Conservation (phyloP, 2,888 invertebrate species). For the Acanthosepion lycidas region DNA sequence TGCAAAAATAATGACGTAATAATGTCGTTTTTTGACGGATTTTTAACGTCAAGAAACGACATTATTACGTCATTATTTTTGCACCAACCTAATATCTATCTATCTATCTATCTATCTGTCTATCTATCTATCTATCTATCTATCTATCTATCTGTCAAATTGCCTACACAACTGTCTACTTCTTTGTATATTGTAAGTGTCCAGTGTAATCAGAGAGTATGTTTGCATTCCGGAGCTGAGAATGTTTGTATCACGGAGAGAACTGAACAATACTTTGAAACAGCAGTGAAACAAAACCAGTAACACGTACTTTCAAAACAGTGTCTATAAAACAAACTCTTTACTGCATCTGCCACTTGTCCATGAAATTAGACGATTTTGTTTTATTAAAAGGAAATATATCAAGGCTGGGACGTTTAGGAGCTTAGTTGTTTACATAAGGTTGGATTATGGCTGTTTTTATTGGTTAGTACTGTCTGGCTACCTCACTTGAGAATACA, state of each 20-base stretch:
- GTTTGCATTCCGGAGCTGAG: background rate
- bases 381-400: slow-evolving; percentile 33
- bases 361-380: background rate
- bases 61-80: too few relatives aligned
- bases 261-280: background rate
- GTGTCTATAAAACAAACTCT: slow-evolving; percentile 15
- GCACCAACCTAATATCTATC: too few relatives aligned
- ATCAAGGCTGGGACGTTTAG: background rate
- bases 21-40: too few relatives aligned
- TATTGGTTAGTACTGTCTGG: slow-evolving; percentile 33
- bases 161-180: background rate
- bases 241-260: background rate
- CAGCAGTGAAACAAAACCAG: too few relatives aligned
- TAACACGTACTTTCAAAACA: background rate
- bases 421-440: background rate
- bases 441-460: background rate
- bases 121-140: too few relatives aligned
- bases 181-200: background rate
- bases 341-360: background rate
- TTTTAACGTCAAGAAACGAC: too few relatives aligned
- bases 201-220: background rate
- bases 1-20: too few relatives aligned
- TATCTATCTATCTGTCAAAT: too few relatives aligned
- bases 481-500: slow-evolving; percentile 15
- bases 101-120: too few relatives aligned